Evolutionary conservation across 2,797 vertebrate species (phyloP), one percentile per base, ranked within the genome.

Genomic region (Karalla daura): DNA sequence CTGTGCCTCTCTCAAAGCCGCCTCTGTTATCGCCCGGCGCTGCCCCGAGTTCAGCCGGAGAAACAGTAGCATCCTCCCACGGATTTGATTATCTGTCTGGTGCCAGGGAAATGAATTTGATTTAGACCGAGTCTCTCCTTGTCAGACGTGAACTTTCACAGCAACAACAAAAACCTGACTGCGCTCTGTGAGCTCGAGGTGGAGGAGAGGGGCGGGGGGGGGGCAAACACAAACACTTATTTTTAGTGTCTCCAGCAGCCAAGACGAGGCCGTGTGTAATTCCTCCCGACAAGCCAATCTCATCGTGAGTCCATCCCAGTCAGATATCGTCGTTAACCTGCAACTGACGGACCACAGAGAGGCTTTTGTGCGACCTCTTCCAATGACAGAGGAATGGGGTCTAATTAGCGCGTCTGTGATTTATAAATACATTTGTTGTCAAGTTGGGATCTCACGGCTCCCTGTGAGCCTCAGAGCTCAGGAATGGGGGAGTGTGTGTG

Each of bases 381-480:
- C 61, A 76, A 62, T 47, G 35, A 71, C 46, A 36, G 49, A 40
- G 76, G 37, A 63, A 63, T 59, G 61, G 50, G 61, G 73, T 75
- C 56, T 70, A 80, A 86, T 85, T 74, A 78, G 56, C 51, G 53
- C 61, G 67, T 76, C 66, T 65, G 47, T 53, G 63, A 71, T 75
- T 72, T 86, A 73, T 81, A 84, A 79, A 89, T 84, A 80, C 74
- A 52, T 46, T n/a, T 74, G 66, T 79, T 39, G 51, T 85, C 69
- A 67, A 71, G 60, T 61, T 78, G 51, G 61, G 58, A 71, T 77
- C 51, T 71, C 65, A 47, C 33, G 44, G 45, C 74, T 67, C 56
- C 60, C 49, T 5, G 8, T 45, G 21, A 70, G 73, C 67, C 64
- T 70, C 30, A 5, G 50, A 63, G 69, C 65, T 63, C 27, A 23